Evolutionary conservation across 1,140 invertebrate genomes (phyloP).

Genomic region (Drosophila gunungcola): DNA sequence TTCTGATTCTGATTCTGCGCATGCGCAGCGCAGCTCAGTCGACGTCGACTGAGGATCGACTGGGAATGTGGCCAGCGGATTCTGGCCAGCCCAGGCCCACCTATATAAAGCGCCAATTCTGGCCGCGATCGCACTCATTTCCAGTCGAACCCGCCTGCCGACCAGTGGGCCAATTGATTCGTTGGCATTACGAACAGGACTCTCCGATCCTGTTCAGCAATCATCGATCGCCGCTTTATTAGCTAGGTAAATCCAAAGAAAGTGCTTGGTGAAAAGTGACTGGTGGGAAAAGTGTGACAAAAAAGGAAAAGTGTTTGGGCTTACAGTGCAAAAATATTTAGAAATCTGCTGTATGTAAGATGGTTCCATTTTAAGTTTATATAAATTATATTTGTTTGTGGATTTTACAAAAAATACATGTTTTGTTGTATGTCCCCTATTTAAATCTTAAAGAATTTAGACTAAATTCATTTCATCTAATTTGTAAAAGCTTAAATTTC

Average conservation of each 20-base stretch:
- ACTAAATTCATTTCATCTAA: too few relatives aligned
- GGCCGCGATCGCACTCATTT: conserved; percentile 63
- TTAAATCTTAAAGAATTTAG: too few relatives aligned
- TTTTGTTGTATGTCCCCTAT: too few relatives aligned
- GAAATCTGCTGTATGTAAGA: too few relatives aligned
- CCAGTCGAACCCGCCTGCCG: conserved; percentile 44
- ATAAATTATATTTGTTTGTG: too few relatives aligned
- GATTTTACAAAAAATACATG: too few relatives aligned
- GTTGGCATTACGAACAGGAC: conserved; percentile 13
- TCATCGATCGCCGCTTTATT: not conserved
- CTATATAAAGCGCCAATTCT: conserved; percentile 72
- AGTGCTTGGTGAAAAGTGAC: conserved; percentile 1
- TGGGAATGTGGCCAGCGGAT: conserved; percentile 58
- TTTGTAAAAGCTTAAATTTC: too few relatives aligned
- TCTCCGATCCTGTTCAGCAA: conserved; percentile 5
- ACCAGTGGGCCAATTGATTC: conserved; percentile 22
- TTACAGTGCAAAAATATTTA: too few relatives aligned
- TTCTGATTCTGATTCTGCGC: conserved; percentile 40
- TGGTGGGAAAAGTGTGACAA: not conserved
- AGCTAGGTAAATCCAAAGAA: conserved; percentile 4
- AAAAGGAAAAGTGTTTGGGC: too few relatives aligned
- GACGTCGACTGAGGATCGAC: conserved; percentile 31
- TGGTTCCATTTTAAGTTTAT: too few relatives aligned
- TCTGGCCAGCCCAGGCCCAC: conserved; percentile 44
- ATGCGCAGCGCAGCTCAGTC: conserved; percentile 40